phyloP scores from a whole-genome alignment of 1,140 invertebrate species.

The Cyclargus thomasi region DNA sequence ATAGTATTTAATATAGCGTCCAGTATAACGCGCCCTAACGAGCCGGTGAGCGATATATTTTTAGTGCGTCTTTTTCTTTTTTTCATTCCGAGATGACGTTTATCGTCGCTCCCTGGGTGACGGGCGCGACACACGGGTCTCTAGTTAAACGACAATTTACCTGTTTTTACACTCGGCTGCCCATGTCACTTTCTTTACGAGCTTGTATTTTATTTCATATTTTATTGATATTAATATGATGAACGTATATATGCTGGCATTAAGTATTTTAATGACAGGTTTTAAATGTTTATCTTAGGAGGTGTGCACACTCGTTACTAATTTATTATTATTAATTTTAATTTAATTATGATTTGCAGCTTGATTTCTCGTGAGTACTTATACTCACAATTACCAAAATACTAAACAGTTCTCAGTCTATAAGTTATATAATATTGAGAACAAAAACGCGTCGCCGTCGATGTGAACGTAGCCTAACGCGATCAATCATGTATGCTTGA shows the following conservation, averaged over 20 bases:
- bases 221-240: conserved; percentile 65
- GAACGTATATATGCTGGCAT: conserved; percentile 44
- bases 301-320: not conserved
- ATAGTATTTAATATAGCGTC: conserved; percentile 6
- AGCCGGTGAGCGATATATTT: conserved; percentile 36
- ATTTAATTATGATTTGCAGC: too few relatives aligned
- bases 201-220: conserved; percentile 61
- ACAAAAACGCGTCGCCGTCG: not conserved
- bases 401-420: not conserved
- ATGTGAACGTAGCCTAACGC: not conserved
- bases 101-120: conserved; percentile 60
- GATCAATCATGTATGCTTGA: not conserved
- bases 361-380: not conserved
- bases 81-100: conserved; percentile 69
- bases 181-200: conserved; percentile 65
- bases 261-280: conserved; percentile 45
- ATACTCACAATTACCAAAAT: not conserved
- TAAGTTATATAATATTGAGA: not conserved
- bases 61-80: conserved; percentile 50
- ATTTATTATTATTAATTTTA: not conserved
- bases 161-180: conserved; percentile 53
- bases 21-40: conserved; percentile 11
- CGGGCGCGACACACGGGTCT: conserved; percentile 38
- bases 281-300: conserved; percentile 18
- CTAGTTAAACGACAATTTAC: conserved; percentile 61